A percentile compares a stretch with the other conserved stretches of the same genome.
Evolutionary conservation across 1,140 invertebrate genomes (phyloP).

Genomic region (Bombus haemorrhoidalis): DNA sequence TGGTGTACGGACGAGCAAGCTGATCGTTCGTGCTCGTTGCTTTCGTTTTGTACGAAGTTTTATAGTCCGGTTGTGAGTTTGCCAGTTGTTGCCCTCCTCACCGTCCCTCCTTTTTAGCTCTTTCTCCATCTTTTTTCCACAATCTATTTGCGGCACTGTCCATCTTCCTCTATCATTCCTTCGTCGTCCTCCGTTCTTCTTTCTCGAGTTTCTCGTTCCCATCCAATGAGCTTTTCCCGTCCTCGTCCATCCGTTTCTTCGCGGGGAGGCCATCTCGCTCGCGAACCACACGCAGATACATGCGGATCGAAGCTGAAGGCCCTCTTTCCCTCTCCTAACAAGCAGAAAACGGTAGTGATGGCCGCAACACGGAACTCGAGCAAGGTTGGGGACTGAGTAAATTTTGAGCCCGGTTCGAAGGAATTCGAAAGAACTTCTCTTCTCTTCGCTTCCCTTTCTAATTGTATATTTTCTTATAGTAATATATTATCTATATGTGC

Average conservation of each 20-base stretch:
- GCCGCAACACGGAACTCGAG: constrained; percentile 3
- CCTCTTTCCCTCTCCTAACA: constrained; percentile 16
- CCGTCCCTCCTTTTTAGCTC: constrained; percentile 29
- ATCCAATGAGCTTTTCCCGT: constrained; percentile 12
- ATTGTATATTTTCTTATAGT: too few species aligned
- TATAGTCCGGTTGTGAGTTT: constrained; percentile 73
- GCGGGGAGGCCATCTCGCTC: not conserved
- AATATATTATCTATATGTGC: too few species aligned
- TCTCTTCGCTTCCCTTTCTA: not conserved
- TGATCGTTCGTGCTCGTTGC: constrained; percentile 49
- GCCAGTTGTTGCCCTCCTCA: constrained; percentile 66
- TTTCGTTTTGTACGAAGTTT: constrained; percentile 74
- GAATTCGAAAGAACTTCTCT: not conserved
- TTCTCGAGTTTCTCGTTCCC: not conserved
- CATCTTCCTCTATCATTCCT: not conserved
- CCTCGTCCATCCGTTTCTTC: constrained; percentile 26
- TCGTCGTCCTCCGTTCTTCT: not conserved
- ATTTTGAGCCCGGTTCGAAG: too few species aligned
- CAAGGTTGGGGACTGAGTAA: not conserved
- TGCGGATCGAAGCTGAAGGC: constrained; percentile 24
- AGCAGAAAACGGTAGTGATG: constrained; percentile 19
- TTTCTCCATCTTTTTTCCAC: constrained; percentile 50
- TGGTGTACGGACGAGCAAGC: constrained; percentile 49
- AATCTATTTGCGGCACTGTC: constrained; percentile 32
- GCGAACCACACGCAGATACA: constrained; percentile 23